Percentiles rank a stretch among this genome's conserved stretches.
phyloP scores from a whole-genome alignment of 2,888 invertebrate species.

The Lepidocyrtinus sp. region DNA sequence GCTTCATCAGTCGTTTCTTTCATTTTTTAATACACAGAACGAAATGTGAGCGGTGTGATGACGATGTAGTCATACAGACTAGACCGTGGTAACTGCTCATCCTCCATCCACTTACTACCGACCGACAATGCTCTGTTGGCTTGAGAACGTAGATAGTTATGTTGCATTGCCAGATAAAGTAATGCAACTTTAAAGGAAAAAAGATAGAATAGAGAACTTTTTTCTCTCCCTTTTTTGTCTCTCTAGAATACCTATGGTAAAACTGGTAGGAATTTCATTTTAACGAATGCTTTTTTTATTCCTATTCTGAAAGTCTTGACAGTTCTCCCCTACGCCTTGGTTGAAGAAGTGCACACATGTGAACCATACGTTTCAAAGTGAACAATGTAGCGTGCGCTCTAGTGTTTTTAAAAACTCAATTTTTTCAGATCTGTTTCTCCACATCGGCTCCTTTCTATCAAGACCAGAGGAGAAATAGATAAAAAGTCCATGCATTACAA shows the following conservation, averaged over 20 bases:
- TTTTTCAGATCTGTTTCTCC: neutral
- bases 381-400: slow-evolving; percentile 7
- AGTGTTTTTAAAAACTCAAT: slow-evolving; percentile 2
- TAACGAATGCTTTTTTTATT: slow-evolving; percentile 52
- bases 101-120: slow-evolving; percentile 13
- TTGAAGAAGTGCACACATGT: slow-evolving; percentile 19
- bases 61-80: slow-evolving; percentile 17
- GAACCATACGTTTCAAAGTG: slow-evolving; percentile 4
- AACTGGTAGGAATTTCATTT: slow-evolving; percentile 53
- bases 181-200: slow-evolving; percentile 1
- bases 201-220: slow-evolving; percentile 29
- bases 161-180: slow-evolving; percentile 20
- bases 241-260: slow-evolving; percentile 14
- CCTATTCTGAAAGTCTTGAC: slow-evolving; percentile 43
- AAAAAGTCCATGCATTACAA: slow-evolving; percentile 4
- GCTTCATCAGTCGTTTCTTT: slow-evolving; percentile 56
- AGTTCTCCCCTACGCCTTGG: slow-evolving; percentile 45
- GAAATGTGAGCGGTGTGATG: slow-evolving; percentile 19
- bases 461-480: neutral
- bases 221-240: slow-evolving; percentile 30
- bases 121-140: slow-evolving; percentile 1
- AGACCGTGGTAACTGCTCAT: slow-evolving; percentile 21
- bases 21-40: slow-evolving; percentile 36
- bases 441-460: neutral
- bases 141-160: slow-evolving; percentile 4